Evolutionary conservation across 1,140 invertebrate species (phyloP).

Genomic region (Thrips palmi): DNA sequence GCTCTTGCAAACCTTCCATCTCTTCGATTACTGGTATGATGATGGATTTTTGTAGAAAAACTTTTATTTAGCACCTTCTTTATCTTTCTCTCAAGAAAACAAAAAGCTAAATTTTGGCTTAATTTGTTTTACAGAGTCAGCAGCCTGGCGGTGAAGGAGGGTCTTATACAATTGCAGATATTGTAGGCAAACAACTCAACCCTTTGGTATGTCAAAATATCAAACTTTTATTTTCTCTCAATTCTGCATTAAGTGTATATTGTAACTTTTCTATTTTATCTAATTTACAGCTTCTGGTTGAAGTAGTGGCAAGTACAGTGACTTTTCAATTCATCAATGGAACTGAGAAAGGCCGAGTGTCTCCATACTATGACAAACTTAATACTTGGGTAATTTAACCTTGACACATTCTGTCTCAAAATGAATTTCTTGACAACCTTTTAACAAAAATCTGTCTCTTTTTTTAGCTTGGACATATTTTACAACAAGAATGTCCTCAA

Average conservation of each 20-base stretch:
- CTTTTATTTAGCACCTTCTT: conserved; percentile 7
- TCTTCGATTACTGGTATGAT: conserved; percentile 52
- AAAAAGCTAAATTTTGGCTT: not conserved
- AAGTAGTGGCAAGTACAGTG: conserved; percentile 62
- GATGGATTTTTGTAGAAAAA: conserved; percentile 4
- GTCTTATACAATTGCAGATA: conserved; percentile 36
- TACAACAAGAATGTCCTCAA: conserved; percentile 65
- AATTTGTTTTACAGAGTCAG: conserved; percentile 39
- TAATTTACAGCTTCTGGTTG: conserved; percentile 44
- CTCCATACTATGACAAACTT: conserved; percentile 72
- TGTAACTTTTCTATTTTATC: conserved; percentile 13
- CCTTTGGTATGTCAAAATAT: conserved; percentile 30
- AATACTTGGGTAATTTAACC: conserved; percentile 69
- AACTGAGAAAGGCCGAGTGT: conserved; percentile 31
- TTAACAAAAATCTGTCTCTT: conserved; percentile 1
- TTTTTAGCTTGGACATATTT: conserved; percentile 66
- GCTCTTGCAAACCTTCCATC: conserved; percentile 48
- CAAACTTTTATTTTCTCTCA: conserved; percentile 18
- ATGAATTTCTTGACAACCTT: not conserved
- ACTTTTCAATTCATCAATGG: conserved; percentile 75
- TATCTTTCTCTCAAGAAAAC: not conserved
- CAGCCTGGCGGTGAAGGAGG: conserved; percentile 47
- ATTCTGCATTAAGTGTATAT: not conserved
- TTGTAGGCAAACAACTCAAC: conserved; percentile 41
- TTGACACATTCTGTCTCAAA: conserved; percentile 13